Conservation (phyloP, 2,113 vertebrate species). For the Cnemophilus loriae region DNA sequence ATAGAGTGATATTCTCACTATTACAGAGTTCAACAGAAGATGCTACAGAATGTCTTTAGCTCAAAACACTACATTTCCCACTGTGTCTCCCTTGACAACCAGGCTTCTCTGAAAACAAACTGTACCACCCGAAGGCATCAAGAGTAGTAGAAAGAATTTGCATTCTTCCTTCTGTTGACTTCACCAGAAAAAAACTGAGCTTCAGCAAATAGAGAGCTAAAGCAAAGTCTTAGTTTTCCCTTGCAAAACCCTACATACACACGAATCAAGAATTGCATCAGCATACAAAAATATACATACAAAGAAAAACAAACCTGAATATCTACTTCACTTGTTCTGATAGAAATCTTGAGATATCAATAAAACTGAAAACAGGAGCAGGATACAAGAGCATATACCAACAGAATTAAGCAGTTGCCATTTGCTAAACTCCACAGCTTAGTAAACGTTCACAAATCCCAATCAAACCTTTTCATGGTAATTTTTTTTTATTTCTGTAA, state of each 20-base stretch:
- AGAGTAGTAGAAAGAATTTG: slow-evolving; percentile 2
- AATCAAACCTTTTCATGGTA: background rate
- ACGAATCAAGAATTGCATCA: background rate
- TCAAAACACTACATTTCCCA: slow-evolving; percentile 21
- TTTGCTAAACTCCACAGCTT: background rate
- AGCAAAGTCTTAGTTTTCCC: background rate
- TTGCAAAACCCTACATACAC: background rate
- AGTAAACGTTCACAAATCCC: background rate
- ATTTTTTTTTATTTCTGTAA: background rate
- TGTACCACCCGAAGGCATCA: background rate
- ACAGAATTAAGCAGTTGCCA: background rate
- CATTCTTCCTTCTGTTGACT: background rate
- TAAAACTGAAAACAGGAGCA: background rate
- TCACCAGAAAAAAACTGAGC: background rate
- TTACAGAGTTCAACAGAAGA: slow-evolving; percentile 3
- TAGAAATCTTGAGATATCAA: background rate
- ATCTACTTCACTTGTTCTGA: background rate
- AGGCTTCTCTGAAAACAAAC: slow-evolving; percentile 13
- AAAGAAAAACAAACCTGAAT: background rate
- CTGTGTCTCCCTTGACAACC: slow-evolving; percentile 42
- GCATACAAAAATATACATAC: background rate
- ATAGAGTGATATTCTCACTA: background rate
- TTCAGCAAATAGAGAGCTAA: background rate
- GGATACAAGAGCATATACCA: background rate
- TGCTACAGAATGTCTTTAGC: background rate